phyloP scores from a whole-genome alignment of 2,113 vertebrate species.

The cat (Felis catus) region DNA sequence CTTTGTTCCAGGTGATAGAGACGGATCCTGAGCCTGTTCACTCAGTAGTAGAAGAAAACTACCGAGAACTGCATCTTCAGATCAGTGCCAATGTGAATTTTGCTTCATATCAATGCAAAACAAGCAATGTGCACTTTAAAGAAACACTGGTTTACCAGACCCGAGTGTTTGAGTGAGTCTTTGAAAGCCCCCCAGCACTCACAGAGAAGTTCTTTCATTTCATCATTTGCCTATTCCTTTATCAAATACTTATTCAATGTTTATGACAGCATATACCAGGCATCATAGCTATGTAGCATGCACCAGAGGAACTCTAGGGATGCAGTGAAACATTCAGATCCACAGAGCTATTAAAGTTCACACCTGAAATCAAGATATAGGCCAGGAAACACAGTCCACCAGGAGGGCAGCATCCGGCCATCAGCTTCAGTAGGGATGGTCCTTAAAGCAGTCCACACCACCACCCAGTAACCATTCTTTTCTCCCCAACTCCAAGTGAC shows the following conservation, averaged over 20 bases:
- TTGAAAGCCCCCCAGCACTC: background rate
- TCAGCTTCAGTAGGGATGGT: background rate
- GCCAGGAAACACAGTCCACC: background rate
- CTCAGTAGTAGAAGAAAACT: conserved; percentile 84
- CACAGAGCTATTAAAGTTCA: background rate
- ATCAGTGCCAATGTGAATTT: conserved; percentile 88
- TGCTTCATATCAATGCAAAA: conserved; percentile 81
- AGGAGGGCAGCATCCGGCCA: background rate
- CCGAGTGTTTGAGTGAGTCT: conserved; percentile 88
- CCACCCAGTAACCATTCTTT: background rate
- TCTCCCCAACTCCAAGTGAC: background rate
- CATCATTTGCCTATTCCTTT: background rate
- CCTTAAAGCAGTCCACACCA: background rate
- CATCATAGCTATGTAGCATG: background rate
- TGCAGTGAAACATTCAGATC: background rate
- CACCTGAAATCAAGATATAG: background rate
- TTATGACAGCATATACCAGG: background rate
- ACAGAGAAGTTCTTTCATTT: background rate
- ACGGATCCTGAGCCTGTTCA: conserved; percentile 87
- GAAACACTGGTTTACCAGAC: conserved; percentile 92
- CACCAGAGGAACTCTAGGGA: background rate
- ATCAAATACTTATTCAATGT: background rate
- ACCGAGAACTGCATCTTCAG: conserved; percentile 84
- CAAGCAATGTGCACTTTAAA: conserved; percentile 82
- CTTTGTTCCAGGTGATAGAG: conserved; percentile 85